Evolutionary conservation across 2,888 invertebrate genomes (phyloP).

Genomic region (Trichopria drosophilae): DNA sequence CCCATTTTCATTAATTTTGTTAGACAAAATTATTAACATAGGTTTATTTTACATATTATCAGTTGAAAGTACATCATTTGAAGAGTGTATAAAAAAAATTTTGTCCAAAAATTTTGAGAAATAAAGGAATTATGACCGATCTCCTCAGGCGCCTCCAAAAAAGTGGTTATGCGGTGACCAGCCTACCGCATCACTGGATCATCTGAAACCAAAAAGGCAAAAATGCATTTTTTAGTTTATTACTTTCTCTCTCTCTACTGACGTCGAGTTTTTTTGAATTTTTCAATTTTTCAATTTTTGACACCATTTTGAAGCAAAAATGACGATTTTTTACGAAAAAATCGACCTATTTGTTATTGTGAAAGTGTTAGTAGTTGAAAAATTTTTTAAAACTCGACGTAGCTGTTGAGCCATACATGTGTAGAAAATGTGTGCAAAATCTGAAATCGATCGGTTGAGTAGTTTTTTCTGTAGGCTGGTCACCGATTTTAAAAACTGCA

Average conservation of each 20-base stretch:
- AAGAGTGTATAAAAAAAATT: slow-evolving; percentile 9
- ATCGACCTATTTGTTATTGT: slow-evolving; percentile 34
- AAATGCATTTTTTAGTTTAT: slow-evolving; percentile 28
- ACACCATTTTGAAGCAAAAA: slow-evolving; percentile 20
- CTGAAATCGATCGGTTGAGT: slow-evolving; percentile 28
- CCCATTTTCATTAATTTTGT: slow-evolving; percentile 15
- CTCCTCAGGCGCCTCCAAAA: slow-evolving; percentile 19
- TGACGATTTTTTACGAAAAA: slow-evolving; percentile 30
- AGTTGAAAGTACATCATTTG: slow-evolving; percentile 4
- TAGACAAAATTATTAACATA: slow-evolving; percentile 5
- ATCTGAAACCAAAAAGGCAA: slow-evolving; percentile 36
- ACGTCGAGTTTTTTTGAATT: slow-evolving; percentile 27
- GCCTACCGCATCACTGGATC: slow-evolving; percentile 25
- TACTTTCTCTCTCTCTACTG: slow-evolving; percentile 29
- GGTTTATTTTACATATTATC: slow-evolving; percentile 8
- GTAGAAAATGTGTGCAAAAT: slow-evolving; percentile 25
- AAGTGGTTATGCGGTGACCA: slow-evolving; percentile 17
- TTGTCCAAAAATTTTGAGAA: slow-evolving; percentile 15
- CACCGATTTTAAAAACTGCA: slow-evolving; percentile 23
- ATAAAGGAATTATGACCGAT: slow-evolving; percentile 3
- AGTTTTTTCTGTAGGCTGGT: slow-evolving; percentile 18
- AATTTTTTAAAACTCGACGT: slow-evolving; percentile 3
- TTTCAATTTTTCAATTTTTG: slow-evolving; percentile 27
- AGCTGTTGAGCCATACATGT: slow-evolving; percentile 8
- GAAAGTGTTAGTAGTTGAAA: slow-evolving; percentile 8